A percentile compares a stretch with the other conserved stretches of the same genome.
These are phyloP conservation scores for Nomada ferruginata DNA, from an alignment of 2,888 invertebrate genomes.

Conservation along the genomic window DNA sequence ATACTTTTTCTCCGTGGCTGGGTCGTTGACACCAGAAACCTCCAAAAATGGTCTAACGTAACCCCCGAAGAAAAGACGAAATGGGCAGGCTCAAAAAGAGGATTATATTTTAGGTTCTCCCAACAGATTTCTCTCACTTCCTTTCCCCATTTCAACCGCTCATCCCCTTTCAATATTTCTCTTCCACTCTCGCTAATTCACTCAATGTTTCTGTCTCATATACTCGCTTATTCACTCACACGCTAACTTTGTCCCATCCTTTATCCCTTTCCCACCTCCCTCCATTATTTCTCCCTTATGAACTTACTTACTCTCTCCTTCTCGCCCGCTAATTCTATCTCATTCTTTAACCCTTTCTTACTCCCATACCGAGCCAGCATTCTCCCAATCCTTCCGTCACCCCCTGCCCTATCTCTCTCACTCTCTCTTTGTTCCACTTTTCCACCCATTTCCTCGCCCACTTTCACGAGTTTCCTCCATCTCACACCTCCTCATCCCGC, in stretches of 20 bases:
- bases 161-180: neutral
- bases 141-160: neutral
- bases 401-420: neutral
- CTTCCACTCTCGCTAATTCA: neutral
- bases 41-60: conserved; percentile 14
- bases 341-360: conserved; percentile 11
- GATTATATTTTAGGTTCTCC: conserved; percentile 41
- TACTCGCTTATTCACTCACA: neutral
- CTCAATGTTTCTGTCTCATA: neutral
- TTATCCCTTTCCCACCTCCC: neutral
- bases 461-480: neutral
- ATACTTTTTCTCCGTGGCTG: conserved; percentile 24
- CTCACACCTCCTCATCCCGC: neutral
- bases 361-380: neutral
- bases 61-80: neutral
- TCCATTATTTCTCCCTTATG: neutral
- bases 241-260: neutral
- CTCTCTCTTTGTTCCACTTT: neutral
- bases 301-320: neutral
- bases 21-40: conserved; percentile 36
- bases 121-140: neutral
- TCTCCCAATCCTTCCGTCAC: neutral
- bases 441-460: neutral
- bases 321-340: conserved; percentile 21
- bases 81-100: conserved; percentile 26